Evolutionary conservation across 2,797 vertebrate genomes (phyloP).

Genomic region (Rhinatrema bivittatum): DNA sequence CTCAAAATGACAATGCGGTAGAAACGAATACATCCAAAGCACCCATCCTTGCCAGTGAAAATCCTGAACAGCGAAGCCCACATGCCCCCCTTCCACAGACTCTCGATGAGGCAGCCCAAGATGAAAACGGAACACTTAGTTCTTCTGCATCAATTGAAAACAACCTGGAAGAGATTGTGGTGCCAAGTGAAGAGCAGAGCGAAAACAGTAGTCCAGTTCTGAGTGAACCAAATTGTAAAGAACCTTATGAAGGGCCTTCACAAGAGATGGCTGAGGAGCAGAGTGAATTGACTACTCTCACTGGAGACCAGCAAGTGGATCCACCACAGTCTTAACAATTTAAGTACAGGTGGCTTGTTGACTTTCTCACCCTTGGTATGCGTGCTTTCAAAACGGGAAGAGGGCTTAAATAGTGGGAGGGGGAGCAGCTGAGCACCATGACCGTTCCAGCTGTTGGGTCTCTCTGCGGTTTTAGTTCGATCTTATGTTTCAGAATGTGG

Average conservation of each 20-base stretch:
- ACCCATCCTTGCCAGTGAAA: conserved; percentile 38
- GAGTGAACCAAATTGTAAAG: conserved; percentile 25
- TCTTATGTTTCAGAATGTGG: conserved; percentile 33
- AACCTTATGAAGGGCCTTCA: conserved; percentile 42
- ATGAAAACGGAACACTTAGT: conserved; percentile 36
- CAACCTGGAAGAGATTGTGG: conserved; percentile 39
- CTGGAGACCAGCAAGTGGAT: conserved; percentile 39
- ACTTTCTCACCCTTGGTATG: conserved; percentile 28
- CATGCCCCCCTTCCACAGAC: conserved; percentile 28
- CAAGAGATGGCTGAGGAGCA: conserved; percentile 33
- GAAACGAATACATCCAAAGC: conserved; percentile 43
- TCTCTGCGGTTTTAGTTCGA: conserved; percentile 35
- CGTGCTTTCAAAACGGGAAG: conserved; percentile 38
- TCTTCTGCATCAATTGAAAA: conserved; percentile 50
- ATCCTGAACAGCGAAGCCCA: conserved; percentile 11
- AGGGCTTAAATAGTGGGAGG: conserved; percentile 37
- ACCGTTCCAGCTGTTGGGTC: conserved; percentile 37
- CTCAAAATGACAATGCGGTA: conserved; percentile 51
- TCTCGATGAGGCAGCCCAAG: conserved; percentile 31
- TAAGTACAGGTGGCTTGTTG: neutral
- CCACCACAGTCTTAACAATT: conserved; percentile 33
- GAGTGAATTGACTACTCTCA: conserved; percentile 24
- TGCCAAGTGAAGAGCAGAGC: conserved; percentile 38
- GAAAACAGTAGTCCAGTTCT: conserved; percentile 55
- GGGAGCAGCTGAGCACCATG: conserved; percentile 34